A percentile compares a stretch with the other conserved stretches of the same genome.
These are phyloP conservation scores for Scyliorhinus canicula DNA, from an alignment of 2,797 vertebrate genomes.

Conservation along the genomic window DNA sequence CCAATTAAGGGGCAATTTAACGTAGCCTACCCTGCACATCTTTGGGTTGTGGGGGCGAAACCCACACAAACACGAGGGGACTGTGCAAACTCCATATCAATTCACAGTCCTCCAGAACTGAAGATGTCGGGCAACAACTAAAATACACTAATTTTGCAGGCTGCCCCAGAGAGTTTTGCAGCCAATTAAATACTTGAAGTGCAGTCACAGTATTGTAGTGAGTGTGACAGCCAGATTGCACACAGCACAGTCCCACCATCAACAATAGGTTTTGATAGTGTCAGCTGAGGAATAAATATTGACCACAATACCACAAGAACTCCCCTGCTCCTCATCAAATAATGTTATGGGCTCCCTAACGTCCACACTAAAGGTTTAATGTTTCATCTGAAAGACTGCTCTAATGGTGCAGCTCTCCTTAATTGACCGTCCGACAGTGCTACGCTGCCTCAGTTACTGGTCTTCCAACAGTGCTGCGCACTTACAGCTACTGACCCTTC, in stretches of 20 bases:
- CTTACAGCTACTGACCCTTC: background rate
- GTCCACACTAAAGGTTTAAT: background rate
- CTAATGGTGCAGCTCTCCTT: background rate
- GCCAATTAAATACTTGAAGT: background rate
- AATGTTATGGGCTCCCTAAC: background rate
- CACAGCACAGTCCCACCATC: background rate
- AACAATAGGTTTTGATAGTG: background rate
- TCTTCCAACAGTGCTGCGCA: too few species aligned
- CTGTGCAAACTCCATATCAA: too few species aligned
- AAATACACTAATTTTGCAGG: background rate
- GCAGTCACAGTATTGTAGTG: background rate
- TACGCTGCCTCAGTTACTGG: background rate
- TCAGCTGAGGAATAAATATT: background rate
- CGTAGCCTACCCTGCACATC: too few species aligned
- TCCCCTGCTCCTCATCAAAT: background rate
- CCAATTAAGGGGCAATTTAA: too few species aligned
- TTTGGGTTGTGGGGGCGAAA: too few species aligned
- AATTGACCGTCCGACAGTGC: background rate
- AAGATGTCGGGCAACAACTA: background rate
- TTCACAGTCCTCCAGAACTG: background rate
- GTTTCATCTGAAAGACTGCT: background rate
- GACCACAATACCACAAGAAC: background rate
- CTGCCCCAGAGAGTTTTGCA: background rate
- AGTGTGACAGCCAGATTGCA: background rate
- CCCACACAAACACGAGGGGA: too few species aligned